Base-by-base conservation (phyloP, 2,888 invertebrate genomes). In the Sinohyriopsis cumingii region DNA sequence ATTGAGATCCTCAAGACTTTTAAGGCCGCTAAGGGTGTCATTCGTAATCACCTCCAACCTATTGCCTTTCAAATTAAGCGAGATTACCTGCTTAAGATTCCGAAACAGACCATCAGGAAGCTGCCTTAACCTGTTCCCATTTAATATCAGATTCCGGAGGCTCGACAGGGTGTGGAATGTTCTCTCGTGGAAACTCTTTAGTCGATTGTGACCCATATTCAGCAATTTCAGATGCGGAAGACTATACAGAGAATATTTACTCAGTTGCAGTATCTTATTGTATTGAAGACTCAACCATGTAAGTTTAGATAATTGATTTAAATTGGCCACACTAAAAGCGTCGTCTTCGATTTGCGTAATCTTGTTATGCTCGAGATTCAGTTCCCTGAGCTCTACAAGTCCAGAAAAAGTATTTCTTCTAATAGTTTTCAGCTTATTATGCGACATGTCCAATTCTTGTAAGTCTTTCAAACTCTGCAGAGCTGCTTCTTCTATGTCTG, bases 161-260 rank as follows among this genome's bases (percentile, higher is more conserved):
- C 82, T 79, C 15, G 73, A 62, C 15, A 83, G 66, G 25, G 75
- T 76, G 12, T 81, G 76, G 59, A 85, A 77, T 4, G 79, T 71
- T 59, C 80, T 77, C 25, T 80, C 79, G 55, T 82, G 78, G n/a
- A 82, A 72, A 33, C 65, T 63, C 33, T 75, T 74, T 4, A 85
- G 60, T 71, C 71, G 78, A 64, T 85, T 85, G 63, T 82, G 77
- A 62, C 82, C 84, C 54, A 85, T 53, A 65, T 84, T 82, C 5
- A 84, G 72, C 61, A 81, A 79, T 69, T 84, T 85, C 33, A 84
- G 62, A 69, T 83, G 83, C 3, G 82, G 80, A 20, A 84, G 69
- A 15, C 83, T 83, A 56, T 71, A 76, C 6, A 85, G 68, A 24
- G 78, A 79, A 20, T 76, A 73, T 1, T 78, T 74, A 19, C 70